A percentile compares a stretch with the other conserved stretches of the same genome.
Evolutionary conservation across 2,113 vertebrate genomes (phyloP).

Genomic region (Triplophysa siluroides): DNA sequence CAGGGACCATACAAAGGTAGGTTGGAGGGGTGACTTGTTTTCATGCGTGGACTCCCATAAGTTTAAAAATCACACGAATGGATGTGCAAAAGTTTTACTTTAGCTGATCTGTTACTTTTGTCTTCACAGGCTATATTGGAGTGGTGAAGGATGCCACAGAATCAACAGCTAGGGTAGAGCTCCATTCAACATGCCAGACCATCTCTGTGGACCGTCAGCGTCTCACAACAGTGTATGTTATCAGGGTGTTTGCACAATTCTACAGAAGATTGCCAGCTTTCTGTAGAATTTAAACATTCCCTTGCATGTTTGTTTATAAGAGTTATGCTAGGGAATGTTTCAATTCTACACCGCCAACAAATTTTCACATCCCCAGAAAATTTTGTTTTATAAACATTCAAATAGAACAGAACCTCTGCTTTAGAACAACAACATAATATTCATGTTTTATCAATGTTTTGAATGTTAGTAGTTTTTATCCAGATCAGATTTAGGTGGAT

Average conservation of each 20-base stretch:
- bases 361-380: too few species aligned
- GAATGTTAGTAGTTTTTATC: too few species aligned
- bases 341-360: too few species aligned
- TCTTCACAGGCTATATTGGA: slow-evolving; percentile 85
- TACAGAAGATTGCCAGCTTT: neutral
- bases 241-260: neutral
- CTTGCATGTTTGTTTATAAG: neutral
- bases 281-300: neutral
- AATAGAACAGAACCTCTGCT: too few species aligned
- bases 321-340: too few species aligned
- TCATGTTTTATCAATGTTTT: too few species aligned
- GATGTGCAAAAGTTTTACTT: neutral
- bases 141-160: slow-evolving; percentile 95
- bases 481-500: too few species aligned
- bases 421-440: too few species aligned
- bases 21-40: neutral
- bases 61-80: neutral
- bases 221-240: slow-evolving; percentile 83
- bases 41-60: neutral
- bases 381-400: too few species aligned
- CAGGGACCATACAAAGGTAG: slow-evolving; percentile 95
- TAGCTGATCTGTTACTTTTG: neutral
- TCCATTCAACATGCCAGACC: slow-evolving; percentile 95
- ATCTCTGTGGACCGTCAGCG: slow-evolving; percentile 94
- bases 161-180: slow-evolving; percentile 88